Evolutionary conservation across 2,797 vertebrate genomes (phyloP).

Genomic region (Fratercula arctica): DNA sequence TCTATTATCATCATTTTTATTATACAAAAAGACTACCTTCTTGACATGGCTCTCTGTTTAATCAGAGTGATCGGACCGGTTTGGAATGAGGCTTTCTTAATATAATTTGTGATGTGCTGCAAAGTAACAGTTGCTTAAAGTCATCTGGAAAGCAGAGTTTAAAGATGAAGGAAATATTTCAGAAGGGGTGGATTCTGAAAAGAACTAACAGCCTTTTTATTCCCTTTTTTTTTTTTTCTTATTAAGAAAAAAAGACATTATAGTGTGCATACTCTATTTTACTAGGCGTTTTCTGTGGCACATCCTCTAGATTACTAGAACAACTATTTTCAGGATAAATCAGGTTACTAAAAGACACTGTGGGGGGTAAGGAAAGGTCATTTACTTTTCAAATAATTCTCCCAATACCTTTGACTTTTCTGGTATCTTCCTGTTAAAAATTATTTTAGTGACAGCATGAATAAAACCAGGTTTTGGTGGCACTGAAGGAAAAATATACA

Average conservation of each 20-base stretch:
- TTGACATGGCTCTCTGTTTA: conserved; percentile 10
- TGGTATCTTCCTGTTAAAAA: neutral
- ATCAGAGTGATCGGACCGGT: conserved; percentile 15
- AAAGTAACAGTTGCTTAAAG: conserved; percentile 54
- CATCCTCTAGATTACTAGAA: neutral
- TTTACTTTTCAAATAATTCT: neutral
- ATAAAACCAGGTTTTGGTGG: neutral
- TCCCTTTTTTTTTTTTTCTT: neutral
- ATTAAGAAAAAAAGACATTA: neutral
- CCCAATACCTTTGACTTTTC: neutral
- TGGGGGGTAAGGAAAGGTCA: neutral
- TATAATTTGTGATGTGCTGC: conserved; percentile 14
- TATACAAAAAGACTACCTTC: neutral
- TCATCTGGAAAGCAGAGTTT: conserved; percentile 72
- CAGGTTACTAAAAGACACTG: neutral
- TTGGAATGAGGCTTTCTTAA: conserved; percentile 37
- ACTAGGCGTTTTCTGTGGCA: neutral
- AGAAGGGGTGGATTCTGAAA: conserved; percentile 14
- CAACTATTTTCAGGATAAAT: neutral
- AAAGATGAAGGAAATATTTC: conserved; percentile 61
- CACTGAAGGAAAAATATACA: neutral
- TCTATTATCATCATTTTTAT: conserved; percentile 38
- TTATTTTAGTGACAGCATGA: neutral
- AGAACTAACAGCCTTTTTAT: conserved; percentile 23
- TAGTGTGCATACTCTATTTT: neutral